Evolutionary conservation across 1,140 invertebrate species (phyloP), one percentile per base, ranked within the genome.

Genomic region (Ostrea denselamellosa): DNA sequence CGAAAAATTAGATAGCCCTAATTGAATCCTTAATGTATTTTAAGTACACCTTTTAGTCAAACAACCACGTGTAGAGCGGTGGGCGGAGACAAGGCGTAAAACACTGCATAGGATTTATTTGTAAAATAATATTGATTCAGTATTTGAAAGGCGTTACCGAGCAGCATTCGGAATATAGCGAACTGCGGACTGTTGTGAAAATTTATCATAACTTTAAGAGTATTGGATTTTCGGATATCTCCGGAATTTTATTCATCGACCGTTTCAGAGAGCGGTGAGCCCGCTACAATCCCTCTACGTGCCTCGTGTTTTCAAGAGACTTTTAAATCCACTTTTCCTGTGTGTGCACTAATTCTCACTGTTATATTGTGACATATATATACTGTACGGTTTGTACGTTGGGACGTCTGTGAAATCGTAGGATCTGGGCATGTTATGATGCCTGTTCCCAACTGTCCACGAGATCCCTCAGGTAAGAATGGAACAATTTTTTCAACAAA

Each of bases 141-240:
- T 77, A 77, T 77, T 77, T 77, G 68, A 77, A 77, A 77, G 68
- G 68, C 68, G 68, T 77, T 77, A 77, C 68, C 68, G 68, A 77
- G 68, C 22, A 1, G 25, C 22, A 34, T 12, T 14, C 68, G n/a
- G n/a, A 62, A 62, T 62, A 62, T 62, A 62, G 68, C 68, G 28
- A 34, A 28, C 28, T 34, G 68, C 68, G 68, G 14, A 77, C 68
- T 34, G 68, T 77, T 2, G 25, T 28, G 12, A 77, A 77, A 77
- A 62, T 22, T 68, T n/a, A 68, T 77, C 68, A 77, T 77, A 77
- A 77, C 68, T 77, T 77, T 77, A 19, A 62, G 22, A 77, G 68
- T 77, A 77, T 77, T 77, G 68, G 68, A 77, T 77, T 77, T 34
- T 77, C 68, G 68, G 68, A 77, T 77, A 77, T 34, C 68, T 25